Base-by-base conservation (phyloP, 2,888 invertebrate genomes). In the Leptinotarsa haldemani region DNA sequence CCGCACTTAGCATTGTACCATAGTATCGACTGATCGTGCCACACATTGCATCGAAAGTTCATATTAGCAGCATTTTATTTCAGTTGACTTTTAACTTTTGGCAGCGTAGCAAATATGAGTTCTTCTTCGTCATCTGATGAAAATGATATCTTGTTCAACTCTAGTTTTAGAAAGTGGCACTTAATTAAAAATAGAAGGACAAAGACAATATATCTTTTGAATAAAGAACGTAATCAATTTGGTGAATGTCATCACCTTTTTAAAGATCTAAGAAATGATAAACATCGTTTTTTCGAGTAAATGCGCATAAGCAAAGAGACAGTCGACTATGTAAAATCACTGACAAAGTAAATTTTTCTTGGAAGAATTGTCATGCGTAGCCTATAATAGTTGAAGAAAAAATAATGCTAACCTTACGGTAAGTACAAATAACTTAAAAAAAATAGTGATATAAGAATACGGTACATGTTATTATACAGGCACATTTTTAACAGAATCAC, bases 241-340 rank as follows among this genome's bases (percentile, higher is more conserved):
- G 66, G 66, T 48, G 48, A 66, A 66, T 66, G 20, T 20, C 66
- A 66, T 66, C 50, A 66, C 48, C 66, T 22, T 22, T 22, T 22
- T 66, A 48, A 47, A 7, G 66, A 48, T 66, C 18, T 48, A 66
- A 66, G 66, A 66, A 66, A 66, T 50, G 47, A 66, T 48, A 48
- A 48, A 2, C 66, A 12, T 3, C 50, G 66, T 18, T 66, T 66
- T 13, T 66, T 66, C 46, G 67, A 52, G 67, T 67, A 52, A 25
- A 67, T 67, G 52, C 67, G 67, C 50, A 67, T 67, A 30, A 69
- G 20, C 58, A 68, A 56, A 15, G n/a, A 68, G 13, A 68, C 68
- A 69, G 56, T 56, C 46, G 56, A 68, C n/a, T 56, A 58, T 46
- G 69, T 20, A 58, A 56, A 69, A 58, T 69, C 18, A 46, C 20